These are phyloP conservation scores for Eudyptes chrysolophus DNA, from an alignment of 2,113 vertebrate genomes.

Conservation along the genomic window DNA sequence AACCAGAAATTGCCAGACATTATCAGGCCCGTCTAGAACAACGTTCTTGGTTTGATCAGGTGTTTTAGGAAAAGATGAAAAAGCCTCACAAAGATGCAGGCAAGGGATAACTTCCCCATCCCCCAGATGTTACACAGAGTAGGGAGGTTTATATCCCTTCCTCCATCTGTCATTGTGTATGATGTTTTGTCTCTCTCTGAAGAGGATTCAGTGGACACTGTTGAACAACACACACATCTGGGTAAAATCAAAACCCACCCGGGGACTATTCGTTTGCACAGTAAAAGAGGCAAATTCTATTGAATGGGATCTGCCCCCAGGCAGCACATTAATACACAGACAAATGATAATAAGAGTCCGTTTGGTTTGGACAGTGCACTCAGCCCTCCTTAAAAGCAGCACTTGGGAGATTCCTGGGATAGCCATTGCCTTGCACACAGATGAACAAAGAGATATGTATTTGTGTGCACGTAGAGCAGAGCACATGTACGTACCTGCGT, in stretches of 20 bases:
- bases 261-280: neutral
- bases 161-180: accelerated
- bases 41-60: neutral
- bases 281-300: neutral
- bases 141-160: neutral
- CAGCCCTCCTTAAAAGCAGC: neutral
- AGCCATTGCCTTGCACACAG: neutral
- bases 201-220: neutral
- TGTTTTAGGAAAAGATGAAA: neutral
- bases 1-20: neutral
- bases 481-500: accelerated
- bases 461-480: neutral
- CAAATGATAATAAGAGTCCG: neutral
- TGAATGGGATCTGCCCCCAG: neutral
- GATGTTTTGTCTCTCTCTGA: neutral
- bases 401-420: neutral
- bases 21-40: no score
- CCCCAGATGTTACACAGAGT: no score
- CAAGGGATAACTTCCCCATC: no score
- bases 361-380: neutral
- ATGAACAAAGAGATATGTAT: no score
- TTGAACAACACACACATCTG: neutral
- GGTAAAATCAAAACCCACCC: neutral
- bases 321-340: neutral
- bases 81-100: neutral